phyloP scores from a whole-genome alignment of 2,113 vertebrate species.

The Microcebus murinus region DNA sequence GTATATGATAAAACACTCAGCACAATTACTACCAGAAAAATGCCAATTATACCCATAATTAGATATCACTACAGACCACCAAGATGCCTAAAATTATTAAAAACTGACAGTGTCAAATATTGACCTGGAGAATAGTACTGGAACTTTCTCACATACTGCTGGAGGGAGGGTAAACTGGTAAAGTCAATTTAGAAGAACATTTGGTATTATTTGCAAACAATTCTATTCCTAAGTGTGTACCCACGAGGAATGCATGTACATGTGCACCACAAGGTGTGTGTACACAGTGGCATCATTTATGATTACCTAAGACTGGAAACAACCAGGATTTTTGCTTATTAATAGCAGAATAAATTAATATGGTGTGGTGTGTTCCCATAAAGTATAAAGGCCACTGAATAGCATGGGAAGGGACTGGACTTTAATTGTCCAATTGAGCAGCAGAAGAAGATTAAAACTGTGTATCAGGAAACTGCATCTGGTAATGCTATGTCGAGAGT shows the following conservation, averaged over 20 bases:
- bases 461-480: neutral
- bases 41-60: neutral
- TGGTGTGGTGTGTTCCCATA: neutral
- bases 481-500: neutral
- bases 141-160: neutral
- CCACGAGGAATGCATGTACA: neutral
- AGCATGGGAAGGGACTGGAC: neutral
- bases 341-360: neutral
- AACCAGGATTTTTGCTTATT: neutral
- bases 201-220: neutral
- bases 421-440: neutral
- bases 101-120: neutral
- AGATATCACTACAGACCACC: neutral
- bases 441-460: neutral
- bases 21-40: neutral
- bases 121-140: neutral
- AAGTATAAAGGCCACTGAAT: neutral
- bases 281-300: neutral
- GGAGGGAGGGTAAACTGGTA: neutral
- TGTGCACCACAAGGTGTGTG: neutral
- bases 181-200: neutral
- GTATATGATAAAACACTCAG: neutral
- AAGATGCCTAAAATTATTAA: neutral
- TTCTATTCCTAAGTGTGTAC: neutral
- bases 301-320: neutral